Percentiles rank a stretch among this genome's conserved stretches.
phyloP scores from a whole-genome alignment of 35 echinoderm and acorn worm genomes.

The Patiria miniata region DNA sequence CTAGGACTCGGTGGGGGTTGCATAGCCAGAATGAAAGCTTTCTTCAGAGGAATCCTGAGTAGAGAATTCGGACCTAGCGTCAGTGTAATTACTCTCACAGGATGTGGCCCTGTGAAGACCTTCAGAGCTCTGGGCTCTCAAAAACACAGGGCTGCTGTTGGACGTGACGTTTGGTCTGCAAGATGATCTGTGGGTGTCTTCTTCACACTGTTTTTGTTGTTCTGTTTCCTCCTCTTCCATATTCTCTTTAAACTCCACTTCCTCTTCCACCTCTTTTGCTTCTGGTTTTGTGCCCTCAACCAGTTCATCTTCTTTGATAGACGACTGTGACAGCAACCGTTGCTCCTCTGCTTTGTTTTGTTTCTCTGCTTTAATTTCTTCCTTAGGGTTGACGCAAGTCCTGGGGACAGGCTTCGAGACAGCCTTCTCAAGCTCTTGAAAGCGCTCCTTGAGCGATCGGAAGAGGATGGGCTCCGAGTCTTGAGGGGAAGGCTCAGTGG shows the following conservation, averaged over 20 bases:
- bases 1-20: conserved; percentile 7
- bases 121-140: background rate
- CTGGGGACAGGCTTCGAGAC: conserved; percentile 79
- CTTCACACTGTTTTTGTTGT: background rate
- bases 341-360: background rate
- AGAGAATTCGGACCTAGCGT: conserved; percentile 36
- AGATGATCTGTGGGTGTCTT: background rate
- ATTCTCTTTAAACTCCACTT: too few relatives aligned
- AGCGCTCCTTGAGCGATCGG: conserved; percentile 69
- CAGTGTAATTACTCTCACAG: conserved; percentile 50
- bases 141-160: background rate
- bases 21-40: conserved; percentile 20
- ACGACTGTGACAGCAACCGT: background rate
- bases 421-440: conserved; percentile 82
- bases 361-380: conserved; percentile 52
- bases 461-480: conserved; percentile 65
- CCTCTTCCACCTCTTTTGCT: background rate
- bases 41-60: conserved; percentile 15
- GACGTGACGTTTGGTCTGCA: background rate
- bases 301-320: background rate
- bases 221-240: too few relatives aligned
- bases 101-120: conserved; percentile 36
- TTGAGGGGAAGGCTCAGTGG: background rate
- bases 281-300: background rate
- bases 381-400: conserved; percentile 51